Conservation (phyloP, 1,140 invertebrate genomes). For the Phthorimaea operculella region DNA sequence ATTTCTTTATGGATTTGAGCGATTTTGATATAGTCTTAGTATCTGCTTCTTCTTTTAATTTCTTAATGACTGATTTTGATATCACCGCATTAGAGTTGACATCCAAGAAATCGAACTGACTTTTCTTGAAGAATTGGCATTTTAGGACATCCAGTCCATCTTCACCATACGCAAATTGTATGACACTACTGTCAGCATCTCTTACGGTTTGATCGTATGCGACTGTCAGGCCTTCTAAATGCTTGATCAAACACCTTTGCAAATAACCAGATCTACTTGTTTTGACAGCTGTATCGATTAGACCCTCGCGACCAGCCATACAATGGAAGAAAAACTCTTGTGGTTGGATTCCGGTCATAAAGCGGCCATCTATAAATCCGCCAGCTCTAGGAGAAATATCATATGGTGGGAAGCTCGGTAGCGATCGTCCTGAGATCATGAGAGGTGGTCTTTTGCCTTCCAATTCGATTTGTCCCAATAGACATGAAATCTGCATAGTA, state of each 20-base stretch:
- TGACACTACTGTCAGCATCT: constrained; percentile 93
- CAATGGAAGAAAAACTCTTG: constrained; percentile 99
- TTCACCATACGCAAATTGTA: constrained; percentile 98
- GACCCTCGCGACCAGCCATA: constrained; percentile 98
- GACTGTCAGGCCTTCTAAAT: constrained; percentile 93
- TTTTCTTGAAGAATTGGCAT: constrained; percentile 84
- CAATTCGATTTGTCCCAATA: constrained; percentile 97
- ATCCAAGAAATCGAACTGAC: constrained; percentile 84
- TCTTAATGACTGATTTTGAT: constrained; percentile 69
- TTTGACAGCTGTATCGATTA: constrained; percentile 88
- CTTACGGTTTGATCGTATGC: constrained; percentile 95
- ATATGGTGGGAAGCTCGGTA: constrained; percentile 94
- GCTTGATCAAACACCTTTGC: constrained; percentile 97
- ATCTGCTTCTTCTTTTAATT: constrained; percentile 67
- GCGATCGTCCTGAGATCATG: constrained; percentile 91
- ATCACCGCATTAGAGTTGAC: constrained; percentile 79
- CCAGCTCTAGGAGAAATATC: constrained; percentile 93
- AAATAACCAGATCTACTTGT: constrained; percentile 98
- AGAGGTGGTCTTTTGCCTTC: constrained; percentile 96
- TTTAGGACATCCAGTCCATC: constrained; percentile 95
- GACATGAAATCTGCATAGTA: constrained; percentile 97
- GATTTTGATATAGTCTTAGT: constrained; percentile 61
- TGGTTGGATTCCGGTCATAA: constrained; percentile 96
- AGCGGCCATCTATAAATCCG: constrained; percentile 95
- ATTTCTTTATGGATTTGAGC: constrained; percentile 70